Percentiles rank a stretch among this genome's conserved stretches.
These are phyloP conservation scores for Myiopsitta monachus DNA, from an alignment of 2,113 vertebrate genomes.

Conservation along the genomic window DNA sequence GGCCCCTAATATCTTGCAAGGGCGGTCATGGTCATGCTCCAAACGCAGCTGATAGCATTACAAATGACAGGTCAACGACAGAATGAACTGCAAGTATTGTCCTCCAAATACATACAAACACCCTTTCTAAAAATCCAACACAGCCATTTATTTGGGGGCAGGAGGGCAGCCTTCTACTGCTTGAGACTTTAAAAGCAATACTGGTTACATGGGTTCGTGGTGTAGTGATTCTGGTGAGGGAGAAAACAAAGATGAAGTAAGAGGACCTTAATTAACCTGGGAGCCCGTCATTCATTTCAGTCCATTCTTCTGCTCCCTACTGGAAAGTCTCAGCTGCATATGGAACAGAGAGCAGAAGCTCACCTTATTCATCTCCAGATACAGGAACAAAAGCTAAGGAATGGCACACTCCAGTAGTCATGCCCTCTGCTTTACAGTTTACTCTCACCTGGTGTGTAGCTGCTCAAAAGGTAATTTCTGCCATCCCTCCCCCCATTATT, in stretches of 20 bases:
- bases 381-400: constrained; percentile 13
- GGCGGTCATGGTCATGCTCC: background rate
- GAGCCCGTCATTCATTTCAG: background rate
- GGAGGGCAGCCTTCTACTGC: background rate
- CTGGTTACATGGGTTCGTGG: background rate
- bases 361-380: constrained; percentile 3
- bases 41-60: background rate
- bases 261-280: background rate
- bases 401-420: background rate
- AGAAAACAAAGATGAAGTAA: constrained; percentile 17
- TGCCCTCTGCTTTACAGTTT: constrained; percentile 34
- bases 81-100: background rate
- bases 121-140: background rate
- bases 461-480: constrained; percentile 26
- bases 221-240: background rate
- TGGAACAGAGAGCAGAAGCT: background rate
- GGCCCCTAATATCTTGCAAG: background rate
- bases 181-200: background rate
- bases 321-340: background rate
- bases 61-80: background rate
- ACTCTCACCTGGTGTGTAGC: background rate
- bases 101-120: background rate
- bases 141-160: background rate
- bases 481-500: background rate
- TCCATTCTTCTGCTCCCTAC: background rate